Percentiles rank a stretch among this genome's conserved stretches.
Evolutionary conservation across 1,140 invertebrate species (phyloP).

Genomic region (Globodera rostochiensis): DNA sequence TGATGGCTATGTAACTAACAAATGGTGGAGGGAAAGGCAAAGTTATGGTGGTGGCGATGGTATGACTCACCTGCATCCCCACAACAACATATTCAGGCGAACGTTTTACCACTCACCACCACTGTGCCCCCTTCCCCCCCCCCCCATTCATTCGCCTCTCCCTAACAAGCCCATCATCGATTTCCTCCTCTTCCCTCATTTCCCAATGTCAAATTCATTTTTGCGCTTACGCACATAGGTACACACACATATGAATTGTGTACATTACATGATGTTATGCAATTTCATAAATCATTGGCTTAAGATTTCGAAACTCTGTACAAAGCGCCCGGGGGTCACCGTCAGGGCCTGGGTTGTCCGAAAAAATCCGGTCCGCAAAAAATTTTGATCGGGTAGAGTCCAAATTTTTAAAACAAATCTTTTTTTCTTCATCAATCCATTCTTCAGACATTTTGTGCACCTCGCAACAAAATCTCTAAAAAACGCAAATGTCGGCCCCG

Average conservation of each 20-base stretch:
- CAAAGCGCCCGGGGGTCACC: too few relatives aligned
- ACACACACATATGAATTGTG: too few relatives aligned
- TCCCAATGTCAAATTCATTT: not conserved
- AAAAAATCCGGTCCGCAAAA: too few relatives aligned
- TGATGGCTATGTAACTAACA: too few relatives aligned
- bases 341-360: too few relatives aligned
- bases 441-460: not conserved
- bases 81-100: not conserved
- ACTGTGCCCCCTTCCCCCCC: not conserved
- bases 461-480: not conserved
- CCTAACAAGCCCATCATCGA: not conserved
- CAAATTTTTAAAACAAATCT: not conserved
- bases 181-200: not conserved
- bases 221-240: not conserved
- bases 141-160: not conserved
- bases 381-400: too few relatives aligned
- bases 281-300: too few relatives aligned
- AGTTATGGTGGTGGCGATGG: not conserved
- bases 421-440: not conserved
- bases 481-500: conserved; percentile 30
- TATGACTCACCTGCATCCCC: not conserved
- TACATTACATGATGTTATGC: too few relatives aligned
- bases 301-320: too few relatives aligned
- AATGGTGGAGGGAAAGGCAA: too few relatives aligned
- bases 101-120: not conserved